Evolutionary conservation across 2,888 invertebrate genomes (phyloP).

Genomic region (Myopa tessellatipennis): DNA sequence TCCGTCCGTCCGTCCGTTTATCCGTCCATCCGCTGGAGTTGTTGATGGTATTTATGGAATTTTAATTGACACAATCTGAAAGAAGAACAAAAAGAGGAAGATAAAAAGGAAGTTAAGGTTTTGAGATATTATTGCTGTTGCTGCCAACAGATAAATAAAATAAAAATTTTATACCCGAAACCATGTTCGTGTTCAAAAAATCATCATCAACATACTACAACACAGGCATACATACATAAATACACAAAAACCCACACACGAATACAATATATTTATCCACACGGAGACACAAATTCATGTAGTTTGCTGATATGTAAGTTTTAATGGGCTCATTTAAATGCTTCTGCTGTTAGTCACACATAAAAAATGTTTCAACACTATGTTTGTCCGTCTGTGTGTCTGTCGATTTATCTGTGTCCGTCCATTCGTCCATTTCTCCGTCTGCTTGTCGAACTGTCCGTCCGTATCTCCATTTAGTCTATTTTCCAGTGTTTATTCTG

Average conservation of each 20-base stretch:
- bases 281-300: not conserved
- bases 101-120: slow-evolving; percentile 11
- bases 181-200: not conserved
- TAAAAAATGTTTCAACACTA: not conserved
- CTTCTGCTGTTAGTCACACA: slow-evolving; percentile 32
- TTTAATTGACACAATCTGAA: slow-evolving; percentile 41
- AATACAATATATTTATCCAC: not conserved
- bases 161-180: not conserved
- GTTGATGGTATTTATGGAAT: slow-evolving; percentile 35
- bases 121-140: not conserved
- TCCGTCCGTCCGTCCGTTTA: slow-evolving; percentile 30
- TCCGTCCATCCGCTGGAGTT: slow-evolving; percentile 42
- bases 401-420: too few relatives aligned
- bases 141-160: slow-evolving; percentile 16
- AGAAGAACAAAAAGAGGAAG: slow-evolving; percentile 28
- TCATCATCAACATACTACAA: not conserved
- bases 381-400: too few relatives aligned
- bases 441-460: too few relatives aligned
- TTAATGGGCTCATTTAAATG: slow-evolving; percentile 32
- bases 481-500: too few relatives aligned
- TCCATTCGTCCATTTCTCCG: too few relatives aligned
- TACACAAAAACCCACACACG: not conserved
- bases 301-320: slow-evolving; percentile 18
- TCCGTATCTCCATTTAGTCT: too few relatives aligned
- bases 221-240: not conserved